Conservation (phyloP, 2,888 invertebrate genomes). For the Anthrax anthrax region DNA sequence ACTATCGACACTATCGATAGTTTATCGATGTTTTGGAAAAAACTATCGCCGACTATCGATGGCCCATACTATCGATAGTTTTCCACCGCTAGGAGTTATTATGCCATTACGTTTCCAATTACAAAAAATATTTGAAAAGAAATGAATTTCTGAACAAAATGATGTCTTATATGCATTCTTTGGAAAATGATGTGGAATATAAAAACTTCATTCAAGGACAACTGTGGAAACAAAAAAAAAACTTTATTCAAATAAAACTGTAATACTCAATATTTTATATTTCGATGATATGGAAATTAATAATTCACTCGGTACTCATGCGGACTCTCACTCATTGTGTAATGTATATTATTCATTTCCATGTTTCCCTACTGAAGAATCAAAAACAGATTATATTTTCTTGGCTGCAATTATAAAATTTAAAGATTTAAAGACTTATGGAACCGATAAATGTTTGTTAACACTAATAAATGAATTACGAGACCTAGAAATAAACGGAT, state of each 20-base stretch:
- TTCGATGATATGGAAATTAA: neutral
- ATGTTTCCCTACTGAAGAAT: slow-evolving; percentile 3
- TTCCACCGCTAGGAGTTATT: neutral
- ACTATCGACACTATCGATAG: no score
- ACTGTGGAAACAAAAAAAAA: neutral
- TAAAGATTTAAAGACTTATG: slow-evolving; percentile 3
- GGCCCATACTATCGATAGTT: no score
- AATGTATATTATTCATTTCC: slow-evolving; percentile 7
- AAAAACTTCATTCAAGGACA: neutral
- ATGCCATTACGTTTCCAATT: no score
- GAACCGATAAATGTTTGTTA: slow-evolving; percentile 3
- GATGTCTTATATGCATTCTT: neutral
- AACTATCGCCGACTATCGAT: no score
- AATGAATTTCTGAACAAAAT: neutral
- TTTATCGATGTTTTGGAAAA: no score
- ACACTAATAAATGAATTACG: neutral
- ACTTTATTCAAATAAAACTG: neutral
- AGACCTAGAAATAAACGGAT: neutral
- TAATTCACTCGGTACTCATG: neutral
- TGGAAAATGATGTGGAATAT: neutral
- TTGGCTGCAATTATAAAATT: slow-evolving; percentile 3
- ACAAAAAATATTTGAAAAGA: no score
- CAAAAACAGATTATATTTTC: slow-evolving; percentile 4
- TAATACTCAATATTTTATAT: neutral
- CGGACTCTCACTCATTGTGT: neutral